Evolutionary conservation across 2,113 vertebrate species (phyloP).

Genomic region (Apus apus): DNA sequence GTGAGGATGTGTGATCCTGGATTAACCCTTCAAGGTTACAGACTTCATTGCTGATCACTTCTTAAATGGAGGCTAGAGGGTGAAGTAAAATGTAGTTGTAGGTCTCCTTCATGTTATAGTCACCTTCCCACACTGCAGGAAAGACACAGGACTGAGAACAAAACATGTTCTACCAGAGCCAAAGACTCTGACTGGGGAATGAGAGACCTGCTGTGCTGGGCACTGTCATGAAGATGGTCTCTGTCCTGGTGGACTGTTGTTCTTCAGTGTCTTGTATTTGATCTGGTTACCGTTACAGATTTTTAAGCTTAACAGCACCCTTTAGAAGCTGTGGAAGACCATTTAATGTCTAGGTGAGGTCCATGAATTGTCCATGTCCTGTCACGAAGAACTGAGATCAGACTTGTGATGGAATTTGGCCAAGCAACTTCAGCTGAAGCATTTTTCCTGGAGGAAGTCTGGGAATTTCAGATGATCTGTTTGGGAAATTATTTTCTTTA

Average conservation of each 20-base stretch:
- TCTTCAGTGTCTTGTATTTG: background rate
- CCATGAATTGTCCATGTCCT: too few relatives aligned
- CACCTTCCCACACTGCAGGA: background rate
- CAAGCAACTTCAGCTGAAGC: background rate
- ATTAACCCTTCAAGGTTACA: background rate
- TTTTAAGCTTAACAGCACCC: background rate
- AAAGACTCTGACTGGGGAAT: rapidly evolving
- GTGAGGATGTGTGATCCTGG: rapidly evolving
- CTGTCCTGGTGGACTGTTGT: background rate
- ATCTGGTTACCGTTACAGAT: background rate
- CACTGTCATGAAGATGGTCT: background rate
- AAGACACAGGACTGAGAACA: background rate
- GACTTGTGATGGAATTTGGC: background rate
- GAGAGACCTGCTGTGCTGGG: background rate
- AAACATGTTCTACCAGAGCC: background rate
- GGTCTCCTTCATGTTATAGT: background rate
- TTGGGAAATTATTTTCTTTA: background rate
- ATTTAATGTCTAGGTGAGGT: too few relatives aligned
- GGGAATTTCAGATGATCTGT: background rate
- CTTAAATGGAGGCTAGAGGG: background rate
- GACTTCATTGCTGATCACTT: rapidly evolving
- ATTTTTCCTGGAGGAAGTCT: background rate
- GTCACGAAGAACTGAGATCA: background rate
- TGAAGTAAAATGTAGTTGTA: background rate
- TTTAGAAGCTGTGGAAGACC: background rate